Conservation (phyloP, 2,113 vertebrate species). For the Coracopsis vasa region DNA sequence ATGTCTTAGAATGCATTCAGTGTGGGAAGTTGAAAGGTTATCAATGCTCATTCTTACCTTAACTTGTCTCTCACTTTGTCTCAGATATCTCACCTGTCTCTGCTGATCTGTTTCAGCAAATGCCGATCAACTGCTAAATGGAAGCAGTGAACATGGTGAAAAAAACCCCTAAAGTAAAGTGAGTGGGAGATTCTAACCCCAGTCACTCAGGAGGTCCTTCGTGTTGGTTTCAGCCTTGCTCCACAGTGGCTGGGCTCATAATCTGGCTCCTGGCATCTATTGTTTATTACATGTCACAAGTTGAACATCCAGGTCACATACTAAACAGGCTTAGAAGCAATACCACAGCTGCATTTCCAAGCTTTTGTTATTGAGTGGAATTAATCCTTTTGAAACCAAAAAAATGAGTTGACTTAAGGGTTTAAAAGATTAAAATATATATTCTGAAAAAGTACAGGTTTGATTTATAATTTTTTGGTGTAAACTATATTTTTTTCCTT, state of each 20-base stretch:
- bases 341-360: neutral
- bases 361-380: neutral
- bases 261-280: neutral
- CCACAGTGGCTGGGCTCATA: neutral
- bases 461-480: neutral
- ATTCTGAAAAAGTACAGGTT: neutral
- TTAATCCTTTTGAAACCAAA: neutral
- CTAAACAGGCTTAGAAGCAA: neutral
- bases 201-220: neutral
- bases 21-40: neutral
- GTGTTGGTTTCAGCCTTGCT: neutral
- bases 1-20: neutral
- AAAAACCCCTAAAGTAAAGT: neutral
- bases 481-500: neutral
- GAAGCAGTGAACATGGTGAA: neutral
- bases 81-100: neutral
- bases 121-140: neutral
- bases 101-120: neutral
- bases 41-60: neutral
- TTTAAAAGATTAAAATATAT: neutral
- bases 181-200: neutral
- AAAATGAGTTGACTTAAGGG: neutral
- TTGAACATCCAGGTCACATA: neutral
- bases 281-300: neutral
- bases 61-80: neutral